phyloP scores from a whole-genome alignment of 2,888 invertebrate species.

The Lasioglossum malachurum region DNA sequence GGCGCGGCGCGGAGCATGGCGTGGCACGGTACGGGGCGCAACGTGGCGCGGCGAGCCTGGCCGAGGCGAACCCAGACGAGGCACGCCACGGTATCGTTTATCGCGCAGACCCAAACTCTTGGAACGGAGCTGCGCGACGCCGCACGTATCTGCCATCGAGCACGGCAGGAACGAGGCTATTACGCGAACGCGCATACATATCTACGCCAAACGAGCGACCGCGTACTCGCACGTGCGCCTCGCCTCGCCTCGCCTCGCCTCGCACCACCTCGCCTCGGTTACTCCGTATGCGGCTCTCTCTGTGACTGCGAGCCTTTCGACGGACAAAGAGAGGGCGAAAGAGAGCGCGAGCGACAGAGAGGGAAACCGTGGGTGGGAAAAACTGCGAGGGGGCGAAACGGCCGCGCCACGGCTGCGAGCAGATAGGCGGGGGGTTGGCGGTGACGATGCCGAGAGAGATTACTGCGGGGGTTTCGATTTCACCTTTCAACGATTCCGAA shows the following conservation, averaged over 20 bases:
- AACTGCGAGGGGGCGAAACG: not conserved
- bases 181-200: constrained; percentile 78
- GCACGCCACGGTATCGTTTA: constrained; percentile 76
- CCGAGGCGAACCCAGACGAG: not conserved
- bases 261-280: constrained; percentile 27
- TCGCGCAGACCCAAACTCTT: constrained; percentile 73
- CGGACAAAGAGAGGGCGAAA: not conserved
- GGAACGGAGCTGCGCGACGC: constrained; percentile 69
- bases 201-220: constrained; percentile 66
- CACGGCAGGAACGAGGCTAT: constrained; percentile 79
- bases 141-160: constrained; percentile 77
- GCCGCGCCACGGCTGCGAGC: not conserved
- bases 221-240: constrained; percentile 47
- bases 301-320: constrained; percentile 1
- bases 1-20: not conserved
- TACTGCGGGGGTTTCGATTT: constrained; percentile 28
- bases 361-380: not conserved
- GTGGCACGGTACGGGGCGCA: not conserved
- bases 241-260: not conserved
- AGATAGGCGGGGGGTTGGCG: constrained; percentile 12
- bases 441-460: constrained; percentile 5
- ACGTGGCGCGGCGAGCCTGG: not conserved
- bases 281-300: constrained; percentile 14
- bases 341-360: not conserved
- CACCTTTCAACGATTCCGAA: constrained; percentile 23